phyloP scores from a whole-genome alignment of 2,888 invertebrate genomes.

The Folsomia manolachei region DNA sequence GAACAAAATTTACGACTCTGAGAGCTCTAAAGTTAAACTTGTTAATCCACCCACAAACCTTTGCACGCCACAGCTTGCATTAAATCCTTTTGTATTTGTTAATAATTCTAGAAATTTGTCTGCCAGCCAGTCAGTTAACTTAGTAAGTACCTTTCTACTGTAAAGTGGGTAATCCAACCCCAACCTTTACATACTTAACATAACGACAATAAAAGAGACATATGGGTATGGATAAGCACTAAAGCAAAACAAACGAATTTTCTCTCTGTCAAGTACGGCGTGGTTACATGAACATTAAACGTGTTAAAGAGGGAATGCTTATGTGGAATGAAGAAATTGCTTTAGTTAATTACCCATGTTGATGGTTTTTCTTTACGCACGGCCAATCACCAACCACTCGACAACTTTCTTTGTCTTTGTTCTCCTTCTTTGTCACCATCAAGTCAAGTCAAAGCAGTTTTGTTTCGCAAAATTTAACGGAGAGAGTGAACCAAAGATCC shows the following conservation, averaged over 20 bases:
- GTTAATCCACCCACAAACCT: neutral
- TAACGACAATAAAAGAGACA: neutral
- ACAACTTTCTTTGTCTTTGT: constrained; percentile 5
- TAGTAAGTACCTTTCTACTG: no score
- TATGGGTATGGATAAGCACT: neutral
- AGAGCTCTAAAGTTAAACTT: neutral
- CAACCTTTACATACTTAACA: neutral
- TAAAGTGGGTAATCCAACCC: neutral
- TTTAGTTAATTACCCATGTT: constrained; percentile 35
- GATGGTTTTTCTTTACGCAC: constrained; percentile 28
- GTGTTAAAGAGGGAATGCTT: neutral
- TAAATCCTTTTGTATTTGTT: neutral
- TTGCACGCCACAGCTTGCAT: no score
- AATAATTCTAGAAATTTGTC: neutral
- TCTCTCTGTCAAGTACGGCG: neutral
- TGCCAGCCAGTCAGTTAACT: neutral
- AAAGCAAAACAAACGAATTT: constrained; percentile 4
- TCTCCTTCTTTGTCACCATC: neutral
- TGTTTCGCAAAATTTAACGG: neutral
- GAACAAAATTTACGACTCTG: neutral
- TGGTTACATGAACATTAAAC: neutral
- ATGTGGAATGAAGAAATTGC: constrained; percentile 1
- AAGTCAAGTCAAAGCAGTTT: neutral
- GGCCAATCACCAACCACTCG: constrained; percentile 1
- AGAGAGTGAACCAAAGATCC: no score